Evolutionary conservation across 1,140 invertebrate genomes (phyloP), one percentile per base, ranked within the genome.

Genomic region (Caenorhabditis briggsae): DNA sequence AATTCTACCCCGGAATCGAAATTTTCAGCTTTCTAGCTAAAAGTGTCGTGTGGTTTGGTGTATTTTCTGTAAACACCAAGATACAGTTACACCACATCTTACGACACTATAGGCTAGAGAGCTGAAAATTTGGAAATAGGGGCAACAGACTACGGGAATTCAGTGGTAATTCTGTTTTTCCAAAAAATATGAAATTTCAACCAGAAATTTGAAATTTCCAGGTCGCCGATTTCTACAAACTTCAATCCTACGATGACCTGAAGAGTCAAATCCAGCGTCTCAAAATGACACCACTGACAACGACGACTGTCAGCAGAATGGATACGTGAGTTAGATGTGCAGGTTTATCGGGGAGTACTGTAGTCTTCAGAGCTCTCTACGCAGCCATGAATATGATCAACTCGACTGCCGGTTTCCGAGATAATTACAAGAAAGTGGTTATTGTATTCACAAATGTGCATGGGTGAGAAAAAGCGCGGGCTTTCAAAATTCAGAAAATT

Each of bases 211-310:
- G 1, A 65, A 33, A 14, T 65, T 64, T 65, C 53, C 18, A 78
- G 70, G 70, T 78, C 3, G 70, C 70, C 7, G 70, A 78, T 46
- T 78, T 78, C 70, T 78, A 78, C 46, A 78, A 78, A 50, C 46
- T 78, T 5, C 70, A 78, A 78, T 78, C 70, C 23, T 50, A 46
- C 20, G 46, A 46, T 14, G 70, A 78, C 11, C 14, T 78, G 46
- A n/a, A 50, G 3, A 50, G 46, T 14, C 70, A 78, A 23, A 78
- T 78, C 53, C 33, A 50, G 2, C 11, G 33, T 12, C 46, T 78
- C n/a, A 41, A 50, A 50, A 50, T 50, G 46, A 78, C 70, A 18
- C 70, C 70, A 50, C n/a, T 43, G 14, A 9, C 70, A 48, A 78
- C 3, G 9, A 43, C 70, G 2, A 12, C 43, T 5, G 1, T 14